Percentiles rank a stretch among this genome's conserved stretches.
These are phyloP conservation scores for Agelas oroides DNA, from an alignment of 37 sponge, comb jelly and placozoan species.

Conservation along the genomic window DNA sequence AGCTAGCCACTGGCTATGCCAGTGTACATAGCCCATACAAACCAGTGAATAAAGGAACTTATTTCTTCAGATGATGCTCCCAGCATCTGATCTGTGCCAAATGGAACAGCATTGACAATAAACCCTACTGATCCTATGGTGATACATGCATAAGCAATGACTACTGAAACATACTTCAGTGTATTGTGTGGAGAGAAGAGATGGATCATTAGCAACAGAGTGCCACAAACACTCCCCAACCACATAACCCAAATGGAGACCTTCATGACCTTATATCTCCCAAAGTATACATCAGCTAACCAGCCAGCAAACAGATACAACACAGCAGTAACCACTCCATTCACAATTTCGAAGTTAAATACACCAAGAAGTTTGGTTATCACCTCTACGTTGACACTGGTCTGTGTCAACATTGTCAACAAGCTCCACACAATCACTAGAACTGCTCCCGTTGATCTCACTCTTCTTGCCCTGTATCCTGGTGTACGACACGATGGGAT, in stretches of 20 bases:
- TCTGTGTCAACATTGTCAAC: too few relatives aligned
- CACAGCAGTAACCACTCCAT: too few relatives aligned
- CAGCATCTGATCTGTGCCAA: slow-evolving; percentile 53
- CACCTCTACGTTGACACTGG: too few relatives aligned
- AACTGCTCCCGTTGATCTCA: too few relatives aligned
- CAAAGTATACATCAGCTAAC: slow-evolving; percentile 31
- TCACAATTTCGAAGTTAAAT: too few relatives aligned
- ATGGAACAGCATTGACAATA: slow-evolving; percentile 32
- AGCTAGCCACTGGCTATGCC: neutral
- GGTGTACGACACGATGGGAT: too few relatives aligned
- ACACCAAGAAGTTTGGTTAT: too few relatives aligned
- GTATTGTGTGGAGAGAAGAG: neutral
- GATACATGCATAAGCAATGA: too few relatives aligned
- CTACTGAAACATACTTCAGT: too few relatives aligned
- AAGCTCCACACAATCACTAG: too few relatives aligned
- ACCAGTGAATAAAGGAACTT: slow-evolving; percentile 63
- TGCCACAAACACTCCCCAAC: neutral
- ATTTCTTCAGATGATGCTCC: slow-evolving; percentile 34
- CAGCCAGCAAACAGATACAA: slow-evolving; percentile 49
- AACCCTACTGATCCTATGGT: neutral
- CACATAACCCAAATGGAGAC: slow-evolving; percentile 18
- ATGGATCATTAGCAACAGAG: too few relatives aligned
- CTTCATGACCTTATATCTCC: slow-evolving; percentile 27
- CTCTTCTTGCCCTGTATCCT: too few relatives aligned
- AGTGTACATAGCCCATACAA: slow-evolving; percentile 43